Conservation (phyloP, 2,113 vertebrate genomes). For the Carassius carassius region DNA sequence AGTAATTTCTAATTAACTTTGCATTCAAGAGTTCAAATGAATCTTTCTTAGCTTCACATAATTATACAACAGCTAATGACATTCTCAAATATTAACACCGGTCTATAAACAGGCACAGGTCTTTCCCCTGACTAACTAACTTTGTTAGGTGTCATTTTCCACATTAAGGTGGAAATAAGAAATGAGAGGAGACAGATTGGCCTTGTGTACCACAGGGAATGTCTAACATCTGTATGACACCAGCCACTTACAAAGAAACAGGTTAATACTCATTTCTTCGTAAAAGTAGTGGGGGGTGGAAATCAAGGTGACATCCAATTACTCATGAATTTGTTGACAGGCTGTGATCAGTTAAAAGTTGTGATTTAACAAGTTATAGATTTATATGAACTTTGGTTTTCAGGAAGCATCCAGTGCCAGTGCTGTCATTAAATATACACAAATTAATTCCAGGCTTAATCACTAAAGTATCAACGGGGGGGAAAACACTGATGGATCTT, state of each 20-base stretch:
- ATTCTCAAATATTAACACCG: constrained; percentile 55
- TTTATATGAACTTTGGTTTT: constrained; percentile 25
- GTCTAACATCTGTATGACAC: constrained; percentile 16
- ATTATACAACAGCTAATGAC: constrained; percentile 65
- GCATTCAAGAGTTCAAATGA: constrained; percentile 61
- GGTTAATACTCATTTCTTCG: background rate
- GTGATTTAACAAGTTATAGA: constrained; percentile 39
- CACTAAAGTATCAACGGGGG: constrained; percentile 18
- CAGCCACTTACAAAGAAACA: background rate
- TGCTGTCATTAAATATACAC: background rate
- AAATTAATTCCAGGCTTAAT: constrained; percentile 49
- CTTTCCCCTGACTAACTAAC: constrained; percentile 39
- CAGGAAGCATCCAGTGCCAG: constrained; percentile 2
- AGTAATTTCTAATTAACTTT: constrained; percentile 70
- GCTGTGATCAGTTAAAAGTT: constrained; percentile 34
- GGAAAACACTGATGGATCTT: constrained; percentile 34
- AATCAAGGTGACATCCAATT: constrained; percentile 2
- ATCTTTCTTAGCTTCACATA: constrained; percentile 60
- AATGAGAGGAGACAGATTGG: background rate
- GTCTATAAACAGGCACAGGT: constrained; percentile 33
- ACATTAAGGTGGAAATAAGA: background rate
- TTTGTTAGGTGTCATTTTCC: constrained; percentile 21
- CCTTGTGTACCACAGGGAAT: background rate
- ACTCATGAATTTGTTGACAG: background rate
- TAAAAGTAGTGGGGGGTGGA: background rate